Evolutionary conservation across 2,888 invertebrate species (phyloP), one percentile per base, ranked within the genome.

Genomic region (Athalia circularis): DNA sequence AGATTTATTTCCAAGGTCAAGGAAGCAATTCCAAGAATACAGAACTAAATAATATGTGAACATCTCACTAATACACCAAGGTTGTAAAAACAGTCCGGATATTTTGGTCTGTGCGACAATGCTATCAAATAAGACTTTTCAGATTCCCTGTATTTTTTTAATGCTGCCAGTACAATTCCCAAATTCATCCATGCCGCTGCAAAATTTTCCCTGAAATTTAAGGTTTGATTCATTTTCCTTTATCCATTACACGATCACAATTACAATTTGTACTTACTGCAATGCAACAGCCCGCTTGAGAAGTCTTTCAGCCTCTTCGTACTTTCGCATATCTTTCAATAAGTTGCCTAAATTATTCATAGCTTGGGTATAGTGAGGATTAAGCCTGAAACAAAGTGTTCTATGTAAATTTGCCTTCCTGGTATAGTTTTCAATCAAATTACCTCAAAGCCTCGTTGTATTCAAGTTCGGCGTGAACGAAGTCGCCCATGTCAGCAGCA

Each of bases 121-220:
- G 99, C 98, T 76, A 92, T 95, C 84, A 93, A 91, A 88, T 98
- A 99, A 84, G 97, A 96, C 15, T 89, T 87, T 86, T 96, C 93
- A 0, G 98, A 95, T 86, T 95, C 94, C 3, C 92, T 89, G 80
- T 93, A 93, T 80, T 95, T 93, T 83, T 94, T 93, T 72, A 94
- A 91, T 59, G 94, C 93, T 0, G 97, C 95, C 82, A 97, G 93
- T 50, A 98, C 96, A 84, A 99, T 98, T 13, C 98, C 99, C 76
- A 99, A 92, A 91, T 99, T 99, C 98, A 99, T 99, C 98, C 98
- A 99, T 0, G 98, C 99, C 0, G 98, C 96, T 2, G 98, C 96
- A 91, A 98, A 99, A 88, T 96, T 95, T 52, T 95, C 92, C 85
- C 96, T 96, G 88, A 79, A 90, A 88, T 65, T 13, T 15, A 52